phyloP scores from a whole-genome alignment of 1,140 invertebrate species.

The Agraylea sexmaculata region DNA sequence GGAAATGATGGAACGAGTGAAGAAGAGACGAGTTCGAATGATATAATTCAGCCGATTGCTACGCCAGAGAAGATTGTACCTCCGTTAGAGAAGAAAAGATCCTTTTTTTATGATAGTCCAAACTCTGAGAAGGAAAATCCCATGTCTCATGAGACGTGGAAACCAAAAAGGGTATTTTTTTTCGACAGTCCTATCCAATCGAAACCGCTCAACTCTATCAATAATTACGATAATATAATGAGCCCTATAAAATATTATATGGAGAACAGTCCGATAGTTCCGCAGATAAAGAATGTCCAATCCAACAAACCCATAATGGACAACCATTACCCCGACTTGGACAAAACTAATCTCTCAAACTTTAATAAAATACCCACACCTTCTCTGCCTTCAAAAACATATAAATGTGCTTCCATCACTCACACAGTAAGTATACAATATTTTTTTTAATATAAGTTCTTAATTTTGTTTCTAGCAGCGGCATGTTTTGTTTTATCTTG shows the following conservation, averaged over 20 bases:
- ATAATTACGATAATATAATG: slow-evolving; percentile 27
- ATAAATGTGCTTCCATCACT: slow-evolving; percentile 14
- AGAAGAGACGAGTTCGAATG: too few species aligned
- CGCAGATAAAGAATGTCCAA: slow-evolving; percentile 19
- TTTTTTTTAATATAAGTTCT: not conserved
- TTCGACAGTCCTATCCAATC: too few species aligned
- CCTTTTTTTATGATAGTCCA: not conserved
- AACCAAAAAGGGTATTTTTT: not conserved
- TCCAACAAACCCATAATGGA: slow-evolving; percentile 16
- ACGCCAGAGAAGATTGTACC: not conserved
- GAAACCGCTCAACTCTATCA: slow-evolving; percentile 16
- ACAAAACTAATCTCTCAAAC: too few species aligned
- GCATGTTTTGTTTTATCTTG: too few species aligned
- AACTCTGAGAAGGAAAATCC: not conserved
- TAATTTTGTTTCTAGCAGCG: too few species aligned
- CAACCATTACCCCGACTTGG: too few species aligned
- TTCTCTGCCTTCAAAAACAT: slow-evolving; percentile 16
- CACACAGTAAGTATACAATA: slow-evolving; percentile 12
- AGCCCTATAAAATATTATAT: slow-evolving; percentile 33
- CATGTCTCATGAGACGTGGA: not conserved
- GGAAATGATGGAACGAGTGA: too few species aligned
- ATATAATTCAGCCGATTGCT: too few species aligned
- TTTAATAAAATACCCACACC: too few species aligned
- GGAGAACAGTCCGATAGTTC: slow-evolving; percentile 26
- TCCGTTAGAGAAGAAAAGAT: slow-evolving; percentile 2